Evolutionary conservation across 2,888 invertebrate species (phyloP).

Genomic region (Pyrrhia umbra): DNA sequence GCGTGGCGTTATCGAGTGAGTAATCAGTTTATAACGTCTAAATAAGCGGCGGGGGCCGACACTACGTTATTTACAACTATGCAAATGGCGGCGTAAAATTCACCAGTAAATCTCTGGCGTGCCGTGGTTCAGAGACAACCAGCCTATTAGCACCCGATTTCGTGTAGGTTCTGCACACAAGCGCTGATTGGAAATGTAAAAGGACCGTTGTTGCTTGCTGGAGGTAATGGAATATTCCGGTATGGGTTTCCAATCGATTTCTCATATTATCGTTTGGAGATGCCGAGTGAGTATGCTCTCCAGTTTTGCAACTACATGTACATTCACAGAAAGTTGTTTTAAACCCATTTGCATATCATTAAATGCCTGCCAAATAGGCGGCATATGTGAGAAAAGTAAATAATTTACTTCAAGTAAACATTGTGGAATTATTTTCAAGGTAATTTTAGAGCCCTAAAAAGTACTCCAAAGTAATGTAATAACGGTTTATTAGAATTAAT

Average conservation of each 20-base stretch:
- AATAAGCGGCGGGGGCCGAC: slow-evolving; percentile 80
- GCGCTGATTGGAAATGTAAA: slow-evolving; percentile 61
- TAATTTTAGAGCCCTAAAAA: background rate
- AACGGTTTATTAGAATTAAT: background rate
- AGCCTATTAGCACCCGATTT: slow-evolving; percentile 70
- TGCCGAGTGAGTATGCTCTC: slow-evolving; percentile 6
- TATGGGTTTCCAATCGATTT: slow-evolving; percentile 50
- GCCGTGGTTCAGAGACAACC: slow-evolving; percentile 72
- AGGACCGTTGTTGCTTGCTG: slow-evolving; percentile 45
- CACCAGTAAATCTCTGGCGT: slow-evolving; percentile 76
- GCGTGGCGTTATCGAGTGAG: slow-evolving; percentile 79
- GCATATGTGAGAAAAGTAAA: background rate
- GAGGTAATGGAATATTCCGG: slow-evolving; percentile 48
- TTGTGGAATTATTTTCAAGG: background rate
- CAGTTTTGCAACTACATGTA: slow-evolving; percentile 4
- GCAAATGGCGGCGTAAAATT: slow-evolving; percentile 79
- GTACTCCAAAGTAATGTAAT: background rate
- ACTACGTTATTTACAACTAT: slow-evolving; percentile 81
- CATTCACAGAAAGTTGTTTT: background rate
- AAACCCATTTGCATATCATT: background rate
- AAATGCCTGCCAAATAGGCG: background rate
- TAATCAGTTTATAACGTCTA: slow-evolving; percentile 85
- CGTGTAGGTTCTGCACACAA: slow-evolving; percentile 44
- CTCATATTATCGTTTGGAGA: slow-evolving; percentile 29
- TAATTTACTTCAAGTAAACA: background rate